Percentiles rank a stretch among this genome's conserved stretches.
Conservation (phyloP, 2,797 vertebrate genomes). For the Dermochelys coriacea region DNA sequence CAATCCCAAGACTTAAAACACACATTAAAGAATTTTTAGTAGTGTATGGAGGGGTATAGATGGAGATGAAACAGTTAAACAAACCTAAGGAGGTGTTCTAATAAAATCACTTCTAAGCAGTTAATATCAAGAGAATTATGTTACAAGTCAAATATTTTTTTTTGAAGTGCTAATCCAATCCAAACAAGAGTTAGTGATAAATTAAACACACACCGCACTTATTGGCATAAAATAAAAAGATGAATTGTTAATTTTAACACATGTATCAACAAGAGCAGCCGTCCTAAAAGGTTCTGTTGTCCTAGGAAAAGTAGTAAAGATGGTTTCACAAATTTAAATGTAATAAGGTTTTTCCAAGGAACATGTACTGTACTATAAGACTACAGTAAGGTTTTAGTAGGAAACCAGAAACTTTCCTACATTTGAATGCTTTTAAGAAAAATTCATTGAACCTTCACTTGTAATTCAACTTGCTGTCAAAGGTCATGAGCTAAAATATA, state of each 20-base stretch:
- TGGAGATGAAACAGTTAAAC: not conserved
- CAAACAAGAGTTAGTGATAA: conserved; percentile 67
- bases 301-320: conserved; percentile 14
- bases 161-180: conserved; percentile 70
- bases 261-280: conserved; percentile 9
- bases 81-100: not conserved
- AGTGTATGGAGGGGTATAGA: not conserved
- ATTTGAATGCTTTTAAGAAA: conserved; percentile 46
- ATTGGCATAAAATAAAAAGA: conserved; percentile 65
- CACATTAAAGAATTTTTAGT: not conserved
- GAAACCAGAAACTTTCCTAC: conserved; percentile 15
- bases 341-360: conserved; percentile 46
- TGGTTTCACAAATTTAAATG: conserved; percentile 45
- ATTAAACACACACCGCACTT: conserved; percentile 73
- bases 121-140: conserved; percentile 43
- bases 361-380: conserved; percentile 40
- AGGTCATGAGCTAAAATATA: conserved; percentile 77
- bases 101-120: not conserved
- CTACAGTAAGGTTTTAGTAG: conserved; percentile 9
- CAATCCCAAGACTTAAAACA: not conserved
- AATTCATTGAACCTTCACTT: conserved; percentile 60
- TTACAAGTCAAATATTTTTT: conserved; percentile 72
- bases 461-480: conserved; percentile 71
- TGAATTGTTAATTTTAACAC: conserved; percentile 60
- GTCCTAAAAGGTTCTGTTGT: not conserved